Evolutionary conservation across 2,888 invertebrate genomes (phyloP).

Genomic region (Rotaria sp.): DNA sequence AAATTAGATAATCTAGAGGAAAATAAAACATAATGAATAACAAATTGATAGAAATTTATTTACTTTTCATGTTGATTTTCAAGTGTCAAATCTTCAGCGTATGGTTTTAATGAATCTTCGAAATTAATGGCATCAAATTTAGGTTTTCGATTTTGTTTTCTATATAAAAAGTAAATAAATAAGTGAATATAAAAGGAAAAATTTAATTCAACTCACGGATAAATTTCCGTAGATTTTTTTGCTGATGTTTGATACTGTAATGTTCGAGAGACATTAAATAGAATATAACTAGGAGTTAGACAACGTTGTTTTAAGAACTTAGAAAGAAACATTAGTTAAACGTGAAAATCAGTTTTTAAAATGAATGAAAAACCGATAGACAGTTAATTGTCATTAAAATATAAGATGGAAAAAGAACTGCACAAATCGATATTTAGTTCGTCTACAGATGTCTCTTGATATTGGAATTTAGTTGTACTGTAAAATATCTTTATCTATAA

Average conservation of each 20-base stretch:
- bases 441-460: background rate
- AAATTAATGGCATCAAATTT: background rate
- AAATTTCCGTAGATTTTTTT: background rate
- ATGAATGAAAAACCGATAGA: background rate
- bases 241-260: background rate
- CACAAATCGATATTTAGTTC: background rate
- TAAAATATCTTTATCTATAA: too few species aligned
- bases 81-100: background rate
- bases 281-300: background rate
- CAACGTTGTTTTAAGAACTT: background rate
- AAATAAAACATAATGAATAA: too few species aligned
- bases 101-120: background rate
- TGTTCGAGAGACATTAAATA: background rate
- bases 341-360: background rate
- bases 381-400: background rate
- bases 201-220: background rate
- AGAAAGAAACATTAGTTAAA: background rate
- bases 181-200: background rate
- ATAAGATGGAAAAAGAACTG: background rate
- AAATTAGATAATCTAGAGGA: background rate
- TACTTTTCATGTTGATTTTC: slow-evolving; percentile 28
- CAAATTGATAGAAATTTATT: background rate
- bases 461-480: too few species aligned
- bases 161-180: background rate
- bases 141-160: background rate